These are phyloP conservation scores for Salminus brasiliensis DNA, from an alignment of 2,113 vertebrate genomes.

Conservation along the genomic window DNA sequence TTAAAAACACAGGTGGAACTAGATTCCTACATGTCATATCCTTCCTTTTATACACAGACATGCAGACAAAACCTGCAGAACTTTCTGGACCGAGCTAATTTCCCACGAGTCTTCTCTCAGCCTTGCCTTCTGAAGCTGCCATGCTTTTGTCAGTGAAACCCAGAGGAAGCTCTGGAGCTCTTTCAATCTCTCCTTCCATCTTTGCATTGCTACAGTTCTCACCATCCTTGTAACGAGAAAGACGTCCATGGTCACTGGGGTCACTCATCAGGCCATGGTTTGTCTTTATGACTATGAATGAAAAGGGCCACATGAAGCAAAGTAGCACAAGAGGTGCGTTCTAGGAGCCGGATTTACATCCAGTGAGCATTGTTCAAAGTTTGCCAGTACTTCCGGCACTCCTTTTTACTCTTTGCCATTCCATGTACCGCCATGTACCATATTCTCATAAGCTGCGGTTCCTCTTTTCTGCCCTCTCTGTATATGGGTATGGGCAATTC, in stretches of 20 bases:
- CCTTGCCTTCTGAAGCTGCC: background rate
- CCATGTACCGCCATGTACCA: no score
- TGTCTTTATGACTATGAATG: conserved; percentile 29
- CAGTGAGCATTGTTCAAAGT: no score
- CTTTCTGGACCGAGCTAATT: conserved; percentile 27
- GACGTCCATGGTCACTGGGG: conserved; percentile 1
- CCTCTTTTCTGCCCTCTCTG: no score
- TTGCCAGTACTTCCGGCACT: no score
- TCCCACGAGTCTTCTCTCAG: background rate
- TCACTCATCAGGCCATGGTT: conserved; percentile 7
- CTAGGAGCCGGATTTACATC: background rate
- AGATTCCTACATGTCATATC: background rate
- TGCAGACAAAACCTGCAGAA: conserved; percentile 12
- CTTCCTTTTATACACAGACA: background rate
- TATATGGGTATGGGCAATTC: no score
- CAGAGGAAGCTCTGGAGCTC: background rate
- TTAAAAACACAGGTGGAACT: background rate
- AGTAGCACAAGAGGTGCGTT: background rate
- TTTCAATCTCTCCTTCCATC: conserved; percentile 2
- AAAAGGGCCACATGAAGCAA: conserved; percentile 28
- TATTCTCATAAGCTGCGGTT: no score
- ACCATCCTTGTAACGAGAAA: background rate
- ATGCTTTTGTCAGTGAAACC: conserved; percentile 20
- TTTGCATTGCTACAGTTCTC: background rate
- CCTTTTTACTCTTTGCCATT: no score